These are phyloP conservation scores for Dasyurus viverrinus DNA, from an alignment of 2,113 vertebrate species.

Conservation along the genomic window DNA sequence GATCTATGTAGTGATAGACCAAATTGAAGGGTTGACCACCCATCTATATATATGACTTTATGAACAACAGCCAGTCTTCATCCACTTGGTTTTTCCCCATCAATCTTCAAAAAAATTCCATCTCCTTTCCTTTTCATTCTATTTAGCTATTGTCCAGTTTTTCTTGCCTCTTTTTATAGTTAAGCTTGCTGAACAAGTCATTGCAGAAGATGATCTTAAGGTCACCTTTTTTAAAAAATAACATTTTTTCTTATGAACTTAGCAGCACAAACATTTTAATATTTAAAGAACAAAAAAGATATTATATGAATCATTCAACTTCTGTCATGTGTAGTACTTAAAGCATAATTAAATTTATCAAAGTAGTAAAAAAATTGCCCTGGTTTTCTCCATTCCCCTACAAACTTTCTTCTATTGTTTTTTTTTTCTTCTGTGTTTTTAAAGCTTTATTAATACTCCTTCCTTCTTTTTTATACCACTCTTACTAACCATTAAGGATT, in stretches of 20 bases:
- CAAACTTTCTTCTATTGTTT: not conserved
- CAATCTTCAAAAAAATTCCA: not conserved
- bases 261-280: not conserved
- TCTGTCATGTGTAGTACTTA: not conserved
- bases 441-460: not conserved
- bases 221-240: not conserved
- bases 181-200: not conserved
- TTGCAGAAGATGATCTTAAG: not conserved
- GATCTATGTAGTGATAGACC: not conserved
- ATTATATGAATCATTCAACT: not conserved
- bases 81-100: not conserved
- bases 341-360: not conserved
- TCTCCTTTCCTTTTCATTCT: not conserved
- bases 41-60: not conserved
- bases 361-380: not conserved
- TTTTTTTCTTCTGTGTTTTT: not conserved
- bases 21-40: not conserved
- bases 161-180: not conserved
- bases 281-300: not conserved
- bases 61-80: not conserved
- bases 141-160: not conserved
- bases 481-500: not conserved
- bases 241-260: not conserved
- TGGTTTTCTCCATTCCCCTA: not conserved
- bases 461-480: not conserved